phyloP scores from a whole-genome alignment of 2,113 vertebrate genomes.

The Heterotis niloticus region DNA sequence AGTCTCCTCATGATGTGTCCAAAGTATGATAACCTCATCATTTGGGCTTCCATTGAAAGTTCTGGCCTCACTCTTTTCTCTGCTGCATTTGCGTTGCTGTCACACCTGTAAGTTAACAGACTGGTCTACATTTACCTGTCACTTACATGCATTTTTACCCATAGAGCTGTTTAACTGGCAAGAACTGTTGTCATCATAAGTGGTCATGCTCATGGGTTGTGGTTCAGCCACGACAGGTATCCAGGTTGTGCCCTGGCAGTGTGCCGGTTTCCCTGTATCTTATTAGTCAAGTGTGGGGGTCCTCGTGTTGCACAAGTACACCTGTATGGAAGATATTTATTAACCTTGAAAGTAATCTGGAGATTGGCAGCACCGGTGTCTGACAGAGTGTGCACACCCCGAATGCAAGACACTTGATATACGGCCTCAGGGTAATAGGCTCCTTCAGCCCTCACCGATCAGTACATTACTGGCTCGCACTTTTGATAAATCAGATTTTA shows the following conservation, averaged over 20 bases:
- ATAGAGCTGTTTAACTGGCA: background rate
- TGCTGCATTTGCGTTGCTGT: background rate
- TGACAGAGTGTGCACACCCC: conserved; percentile 38
- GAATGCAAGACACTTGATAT: conserved; percentile 52
- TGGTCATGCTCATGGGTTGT: too few relatives aligned
- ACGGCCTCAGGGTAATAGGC: conserved; percentile 52
- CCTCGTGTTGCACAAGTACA: conserved; percentile 38
- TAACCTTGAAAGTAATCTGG: conserved; percentile 54
- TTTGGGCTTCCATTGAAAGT: too few relatives aligned
- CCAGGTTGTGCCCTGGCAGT: conserved; percentile 28
- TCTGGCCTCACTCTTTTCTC: background rate
- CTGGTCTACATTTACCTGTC: background rate
- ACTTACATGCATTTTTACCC: background rate
- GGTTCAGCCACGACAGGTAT: conserved; percentile 14
- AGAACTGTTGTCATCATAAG: too few relatives aligned
- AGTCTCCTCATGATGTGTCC: too few relatives aligned
- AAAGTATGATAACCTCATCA: background rate
- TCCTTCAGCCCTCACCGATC: conserved; percentile 52
- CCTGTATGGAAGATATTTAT: conserved; percentile 53
- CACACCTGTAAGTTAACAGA: background rate
- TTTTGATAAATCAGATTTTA: conserved; percentile 47
- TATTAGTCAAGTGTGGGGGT: conserved; percentile 34
- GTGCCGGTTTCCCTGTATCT: conserved; percentile 31
- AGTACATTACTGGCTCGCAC: conserved; percentile 50
- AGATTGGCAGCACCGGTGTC: conserved; percentile 24